phyloP scores from a whole-genome alignment of 2,797 vertebrate species.

The Smutsia temminckii region DNA sequence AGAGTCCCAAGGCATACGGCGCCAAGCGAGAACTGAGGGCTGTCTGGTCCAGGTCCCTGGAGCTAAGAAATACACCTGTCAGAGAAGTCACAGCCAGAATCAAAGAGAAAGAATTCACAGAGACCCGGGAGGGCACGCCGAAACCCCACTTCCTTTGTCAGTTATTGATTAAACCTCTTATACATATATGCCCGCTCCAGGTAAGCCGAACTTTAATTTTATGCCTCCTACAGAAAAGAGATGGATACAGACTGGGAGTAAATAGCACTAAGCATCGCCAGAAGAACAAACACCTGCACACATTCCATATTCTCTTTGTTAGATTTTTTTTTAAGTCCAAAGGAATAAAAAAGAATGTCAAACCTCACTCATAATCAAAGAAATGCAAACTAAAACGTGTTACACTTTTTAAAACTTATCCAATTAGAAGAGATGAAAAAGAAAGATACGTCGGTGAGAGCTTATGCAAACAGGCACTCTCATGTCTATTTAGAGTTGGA shows the following conservation, averaged over 20 bases:
- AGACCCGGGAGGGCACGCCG: conserved; percentile 82
- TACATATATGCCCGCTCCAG: neutral
- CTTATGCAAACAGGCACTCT: conserved; percentile 32
- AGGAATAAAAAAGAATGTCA: conserved; percentile 43
- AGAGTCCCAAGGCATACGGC: conserved; percentile 72
- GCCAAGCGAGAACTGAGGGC: conserved; percentile 61
- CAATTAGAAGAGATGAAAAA: conserved; percentile 67
- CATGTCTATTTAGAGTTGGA: neutral
- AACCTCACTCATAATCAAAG: conserved; percentile 62
- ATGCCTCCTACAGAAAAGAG: conserved; percentile 1
- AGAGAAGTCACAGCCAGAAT: conserved; percentile 76
- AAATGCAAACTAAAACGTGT: conserved; percentile 45
- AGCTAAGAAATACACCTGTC: conserved; percentile 81
- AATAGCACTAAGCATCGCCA: neutral
- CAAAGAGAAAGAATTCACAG: conserved; percentile 82
- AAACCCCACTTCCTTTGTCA: conserved; percentile 79
- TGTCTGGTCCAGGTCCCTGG: conserved; percentile 48
- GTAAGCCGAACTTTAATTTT: conserved; percentile 41
- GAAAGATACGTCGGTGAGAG: conserved; percentile 17
- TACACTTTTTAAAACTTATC: conserved; percentile 45
- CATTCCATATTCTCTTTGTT: neutral
- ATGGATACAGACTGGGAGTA: neutral
- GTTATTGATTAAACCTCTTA: conserved; percentile 76
- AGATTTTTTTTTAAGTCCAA: conserved; percentile 18
- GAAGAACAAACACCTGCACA: neutral